A percentile compares a stretch with the other conserved stretches of the same genome.
phyloP scores from a whole-genome alignment of 2,113 vertebrate genomes.

The Phyllostomus hastatus region DNA sequence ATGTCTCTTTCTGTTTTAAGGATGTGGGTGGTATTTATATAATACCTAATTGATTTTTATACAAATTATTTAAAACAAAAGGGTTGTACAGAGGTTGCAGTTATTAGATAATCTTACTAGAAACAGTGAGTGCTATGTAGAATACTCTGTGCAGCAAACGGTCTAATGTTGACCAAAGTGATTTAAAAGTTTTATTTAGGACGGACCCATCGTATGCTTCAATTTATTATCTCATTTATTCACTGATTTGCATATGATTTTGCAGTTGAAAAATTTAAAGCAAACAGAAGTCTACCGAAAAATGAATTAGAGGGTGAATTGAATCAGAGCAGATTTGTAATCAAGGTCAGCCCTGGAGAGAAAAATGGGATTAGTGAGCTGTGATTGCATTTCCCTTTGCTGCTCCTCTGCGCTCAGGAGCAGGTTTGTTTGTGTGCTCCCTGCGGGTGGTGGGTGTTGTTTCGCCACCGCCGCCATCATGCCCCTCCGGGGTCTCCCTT shows the following conservation, averaged over 20 bases:
- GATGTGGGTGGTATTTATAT: conserved; percentile 54
- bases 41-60: conserved; percentile 45
- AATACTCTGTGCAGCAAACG: conserved; percentile 8
- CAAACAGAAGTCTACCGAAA: conserved; percentile 11
- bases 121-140: neutral
- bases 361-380: neutral
- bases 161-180: conserved; percentile 34
- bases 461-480: neutral
- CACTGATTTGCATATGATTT: conserved; percentile 50
- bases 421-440: neutral
- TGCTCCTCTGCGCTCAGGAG: neutral
- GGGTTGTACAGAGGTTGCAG: conserved; percentile 45
- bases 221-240: conserved; percentile 53
- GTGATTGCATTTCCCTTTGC: neutral
- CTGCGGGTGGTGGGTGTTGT: neutral
- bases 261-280: conserved; percentile 34
- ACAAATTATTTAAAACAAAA: conserved; percentile 60
- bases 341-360: neutral
- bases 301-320: conserved; percentile 29
- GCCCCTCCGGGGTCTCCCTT: neutral
- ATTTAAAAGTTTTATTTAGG: conserved; percentile 60
- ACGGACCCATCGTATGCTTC: conserved; percentile 44
- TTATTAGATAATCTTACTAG: conserved; percentile 47
- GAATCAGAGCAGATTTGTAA: conserved; percentile 45
- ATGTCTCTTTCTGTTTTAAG: conserved; percentile 43